Conservation (phyloP, 2,113 vertebrate genomes). For the Pholis gunnellus region DNA sequence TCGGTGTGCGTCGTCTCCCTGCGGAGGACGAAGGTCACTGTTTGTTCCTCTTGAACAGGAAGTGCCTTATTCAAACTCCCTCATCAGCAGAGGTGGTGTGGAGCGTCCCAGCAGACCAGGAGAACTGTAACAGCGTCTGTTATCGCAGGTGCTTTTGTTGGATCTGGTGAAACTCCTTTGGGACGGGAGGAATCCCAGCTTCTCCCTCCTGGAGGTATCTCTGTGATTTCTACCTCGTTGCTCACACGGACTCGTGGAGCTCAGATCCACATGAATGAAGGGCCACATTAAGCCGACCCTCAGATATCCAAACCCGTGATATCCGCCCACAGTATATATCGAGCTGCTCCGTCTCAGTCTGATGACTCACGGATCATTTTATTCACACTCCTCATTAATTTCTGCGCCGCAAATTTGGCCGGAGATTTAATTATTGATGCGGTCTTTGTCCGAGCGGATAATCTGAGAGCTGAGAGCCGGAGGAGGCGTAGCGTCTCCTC, state of each 20-base stretch:
- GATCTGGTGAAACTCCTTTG: not conserved
- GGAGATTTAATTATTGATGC: slow-evolving; percentile 82
- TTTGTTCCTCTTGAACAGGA: slow-evolving; percentile 49
- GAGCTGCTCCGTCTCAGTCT: slow-evolving; percentile 48
- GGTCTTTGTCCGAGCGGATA: slow-evolving; percentile 63
- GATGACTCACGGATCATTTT: slow-evolving; percentile 74
- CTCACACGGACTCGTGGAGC: slow-evolving; percentile 1
- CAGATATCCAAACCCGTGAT: slow-evolving; percentile 41
- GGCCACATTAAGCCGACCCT: slow-evolving; percentile 38
- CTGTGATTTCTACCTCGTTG: not conserved
- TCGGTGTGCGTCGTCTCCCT: slow-evolving; percentile 6
- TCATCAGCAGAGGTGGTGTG: slow-evolving; percentile 15
- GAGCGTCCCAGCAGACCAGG: not conserved
- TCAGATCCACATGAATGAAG: slow-evolving; percentile 21
- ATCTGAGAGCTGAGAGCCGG: slow-evolving; percentile 48
- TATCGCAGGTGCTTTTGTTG: slow-evolving; percentile 43
- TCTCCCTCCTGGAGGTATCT: not conserved
- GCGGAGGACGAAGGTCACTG: slow-evolving; percentile 1
- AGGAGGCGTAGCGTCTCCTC: slow-evolving; percentile 7
- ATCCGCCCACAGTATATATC: slow-evolving; percentile 42
- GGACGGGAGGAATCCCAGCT: not conserved
- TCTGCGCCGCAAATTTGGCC: slow-evolving; percentile 61
- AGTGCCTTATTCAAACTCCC: slow-evolving; percentile 31
- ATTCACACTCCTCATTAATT: slow-evolving; percentile 74
- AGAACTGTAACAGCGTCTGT: slow-evolving; percentile 44